phyloP scores from a whole-genome alignment of 2,888 invertebrate species.

The Lasioglossum figueresi region DNA sequence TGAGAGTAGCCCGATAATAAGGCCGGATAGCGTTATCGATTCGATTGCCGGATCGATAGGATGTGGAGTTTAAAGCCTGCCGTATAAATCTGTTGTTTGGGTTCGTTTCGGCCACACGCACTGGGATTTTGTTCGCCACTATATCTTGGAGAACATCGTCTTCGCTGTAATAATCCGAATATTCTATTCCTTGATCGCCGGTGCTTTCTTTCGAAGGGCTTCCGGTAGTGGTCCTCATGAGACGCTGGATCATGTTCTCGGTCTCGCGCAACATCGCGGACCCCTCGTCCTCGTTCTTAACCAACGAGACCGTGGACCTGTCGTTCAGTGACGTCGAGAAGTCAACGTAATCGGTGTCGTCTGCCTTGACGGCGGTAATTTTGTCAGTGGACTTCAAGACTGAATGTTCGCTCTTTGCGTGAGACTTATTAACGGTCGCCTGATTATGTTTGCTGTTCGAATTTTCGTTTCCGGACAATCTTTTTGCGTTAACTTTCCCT shows the following conservation, averaged over 20 bases:
- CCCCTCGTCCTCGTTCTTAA: not conserved
- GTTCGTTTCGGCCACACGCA: constrained; percentile 10
- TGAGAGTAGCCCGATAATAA: constrained; percentile 9
- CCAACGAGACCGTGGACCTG: not conserved
- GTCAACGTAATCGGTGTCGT: constrained; percentile 47
- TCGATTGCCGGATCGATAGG: constrained; percentile 14
- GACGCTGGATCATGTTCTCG: constrained; percentile 54
- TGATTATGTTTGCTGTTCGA: constrained; percentile 8
- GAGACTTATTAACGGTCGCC: not conserved
- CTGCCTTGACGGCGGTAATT: constrained; percentile 26
- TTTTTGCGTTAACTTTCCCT: not conserved
- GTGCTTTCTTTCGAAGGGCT: constrained; percentile 56
- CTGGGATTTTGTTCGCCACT: constrained; percentile 47
- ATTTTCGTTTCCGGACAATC: constrained; percentile 2
- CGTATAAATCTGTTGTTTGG: constrained; percentile 62
- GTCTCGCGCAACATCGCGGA: not conserved
- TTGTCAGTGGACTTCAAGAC: not conserved
- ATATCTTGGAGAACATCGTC: constrained; percentile 53
- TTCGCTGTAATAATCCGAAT: constrained; percentile 71
- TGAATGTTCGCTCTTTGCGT: not conserved
- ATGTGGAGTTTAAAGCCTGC: constrained; percentile 44
- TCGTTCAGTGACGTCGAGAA: constrained; percentile 11
- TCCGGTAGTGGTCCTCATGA: constrained; percentile 65
- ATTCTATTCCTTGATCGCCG: constrained; percentile 60
- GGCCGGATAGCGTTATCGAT: constrained; percentile 23